Conservation (phyloP, 1,140 invertebrate species). For the Caenorhabditis brenneri region DNA sequence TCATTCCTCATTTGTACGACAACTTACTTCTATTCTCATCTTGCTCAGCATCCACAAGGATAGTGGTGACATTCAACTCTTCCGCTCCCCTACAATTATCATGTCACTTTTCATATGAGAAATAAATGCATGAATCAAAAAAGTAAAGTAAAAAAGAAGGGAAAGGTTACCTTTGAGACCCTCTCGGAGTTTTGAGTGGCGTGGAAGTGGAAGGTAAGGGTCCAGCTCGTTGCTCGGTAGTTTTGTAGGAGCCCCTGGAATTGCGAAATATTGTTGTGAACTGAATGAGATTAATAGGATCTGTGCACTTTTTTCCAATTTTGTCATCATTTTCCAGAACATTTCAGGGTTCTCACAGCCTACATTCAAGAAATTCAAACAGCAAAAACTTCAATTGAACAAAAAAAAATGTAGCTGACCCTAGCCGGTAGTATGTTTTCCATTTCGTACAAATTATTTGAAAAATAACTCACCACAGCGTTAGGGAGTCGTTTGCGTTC, state of each 20-base stretch:
- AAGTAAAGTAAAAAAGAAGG: neutral
- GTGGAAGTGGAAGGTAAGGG: neutral
- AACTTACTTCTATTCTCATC: conserved; percentile 30
- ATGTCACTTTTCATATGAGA: neutral
- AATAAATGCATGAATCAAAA: neutral
- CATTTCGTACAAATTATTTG: too few relatives aligned
- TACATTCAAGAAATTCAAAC: too few relatives aligned
- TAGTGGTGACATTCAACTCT: conserved; percentile 17
- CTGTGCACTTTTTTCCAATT: too few relatives aligned
- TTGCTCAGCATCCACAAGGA: neutral
- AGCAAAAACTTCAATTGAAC: too few relatives aligned
- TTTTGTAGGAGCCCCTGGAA: conserved; percentile 11
- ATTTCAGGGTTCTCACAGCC: too few relatives aligned
- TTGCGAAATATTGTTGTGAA: too few relatives aligned
- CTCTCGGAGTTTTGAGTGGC: conserved; percentile 4
- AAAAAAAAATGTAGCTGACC: neutral
- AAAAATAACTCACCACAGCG: neutral
- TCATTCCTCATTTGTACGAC: neutral
- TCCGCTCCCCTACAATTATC: conserved; percentile 21
- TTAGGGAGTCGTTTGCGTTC: neutral
- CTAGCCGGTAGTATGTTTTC: too few relatives aligned
- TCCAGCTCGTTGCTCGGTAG: neutral
- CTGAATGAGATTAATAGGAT: too few relatives aligned
- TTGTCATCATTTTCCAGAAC: too few relatives aligned
- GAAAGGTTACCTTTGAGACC: conserved; percentile 1